These are phyloP conservation scores for Cygnus buccinator DNA, from an alignment of 2,113 vertebrate species.

Conservation along the genomic window DNA sequence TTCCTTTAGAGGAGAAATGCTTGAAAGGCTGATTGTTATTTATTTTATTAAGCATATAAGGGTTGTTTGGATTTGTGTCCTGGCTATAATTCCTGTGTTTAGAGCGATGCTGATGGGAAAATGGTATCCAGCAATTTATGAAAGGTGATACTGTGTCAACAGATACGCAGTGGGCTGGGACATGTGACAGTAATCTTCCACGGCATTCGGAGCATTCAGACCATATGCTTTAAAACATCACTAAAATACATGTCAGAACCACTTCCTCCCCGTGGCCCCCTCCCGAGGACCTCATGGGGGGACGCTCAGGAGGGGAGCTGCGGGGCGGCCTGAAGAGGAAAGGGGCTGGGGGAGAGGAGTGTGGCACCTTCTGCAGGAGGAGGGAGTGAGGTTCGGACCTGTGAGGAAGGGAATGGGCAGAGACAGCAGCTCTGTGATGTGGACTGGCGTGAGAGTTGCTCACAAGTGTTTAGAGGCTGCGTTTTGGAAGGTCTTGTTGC, in stretches of 20 bases:
- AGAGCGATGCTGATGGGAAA: constrained; percentile 43
- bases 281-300: background rate
- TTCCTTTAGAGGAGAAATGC: constrained; percentile 3
- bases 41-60: constrained; percentile 52
- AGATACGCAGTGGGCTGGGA: constrained; percentile 13
- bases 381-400: background rate
- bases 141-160: constrained; percentile 62
- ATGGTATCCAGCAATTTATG: constrained; percentile 59
- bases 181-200: constrained; percentile 59
- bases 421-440: background rate
- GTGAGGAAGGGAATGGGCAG: background rate
- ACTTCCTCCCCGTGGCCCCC: background rate
- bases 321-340: background rate
- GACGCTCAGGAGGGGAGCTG: background rate
- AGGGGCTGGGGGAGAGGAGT: background rate
- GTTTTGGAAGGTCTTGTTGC: background rate
- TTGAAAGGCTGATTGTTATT: constrained; percentile 25
- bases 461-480: background rate
- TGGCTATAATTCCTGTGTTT: constrained; percentile 48
- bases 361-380: background rate
- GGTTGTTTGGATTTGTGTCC: constrained; percentile 46
- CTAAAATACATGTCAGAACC: constrained; percentile 39
- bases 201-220: constrained; percentile 27
- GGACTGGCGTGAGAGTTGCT: background rate
- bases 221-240: constrained; percentile 59